Evolutionary conservation across 2,797 vertebrate species (phyloP).

Genomic region (Salarias fasciatus): DNA sequence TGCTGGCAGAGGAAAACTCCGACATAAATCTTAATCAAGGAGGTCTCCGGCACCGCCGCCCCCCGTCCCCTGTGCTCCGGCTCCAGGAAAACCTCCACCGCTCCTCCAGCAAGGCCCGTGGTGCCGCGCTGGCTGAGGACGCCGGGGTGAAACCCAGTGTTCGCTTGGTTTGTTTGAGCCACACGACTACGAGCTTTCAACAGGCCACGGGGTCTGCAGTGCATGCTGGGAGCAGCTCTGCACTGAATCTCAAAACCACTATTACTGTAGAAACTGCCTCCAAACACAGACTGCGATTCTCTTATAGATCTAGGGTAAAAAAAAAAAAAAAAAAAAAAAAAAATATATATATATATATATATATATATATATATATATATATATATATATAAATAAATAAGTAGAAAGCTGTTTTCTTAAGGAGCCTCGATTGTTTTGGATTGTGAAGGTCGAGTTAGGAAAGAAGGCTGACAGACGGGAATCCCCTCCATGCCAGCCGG

Average conservation of each 20-base stretch:
- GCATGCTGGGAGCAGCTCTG: conserved; percentile 15
- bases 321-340: background rate
- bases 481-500: conserved; percentile 22
- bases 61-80: conserved; percentile 21
- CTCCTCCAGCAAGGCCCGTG: conserved; percentile 35
- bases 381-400: too few species aligned
- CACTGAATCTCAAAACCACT: conserved; percentile 12
- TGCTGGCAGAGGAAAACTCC: conserved; percentile 49
- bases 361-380: too few species aligned
- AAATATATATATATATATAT: too few species aligned
- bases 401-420: too few species aligned
- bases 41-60: conserved; percentile 15
- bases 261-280: too few species aligned
- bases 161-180: conserved; percentile 53
- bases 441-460: conserved; percentile 7
- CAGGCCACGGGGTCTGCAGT: conserved; percentile 45
- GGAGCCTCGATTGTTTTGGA: background rate
- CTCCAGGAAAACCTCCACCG: conserved; percentile 24
- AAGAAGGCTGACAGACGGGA: conserved; percentile 15
- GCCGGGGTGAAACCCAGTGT: conserved; percentile 46
- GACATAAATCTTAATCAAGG: conserved; percentile 77
- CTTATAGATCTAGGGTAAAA: too few species aligned
- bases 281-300: too few species aligned
- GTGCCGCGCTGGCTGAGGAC: conserved; percentile 56
- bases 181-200: conserved; percentile 49